Conservation (phyloP, 2,888 invertebrate genomes). For the Brenthis daphne region DNA sequence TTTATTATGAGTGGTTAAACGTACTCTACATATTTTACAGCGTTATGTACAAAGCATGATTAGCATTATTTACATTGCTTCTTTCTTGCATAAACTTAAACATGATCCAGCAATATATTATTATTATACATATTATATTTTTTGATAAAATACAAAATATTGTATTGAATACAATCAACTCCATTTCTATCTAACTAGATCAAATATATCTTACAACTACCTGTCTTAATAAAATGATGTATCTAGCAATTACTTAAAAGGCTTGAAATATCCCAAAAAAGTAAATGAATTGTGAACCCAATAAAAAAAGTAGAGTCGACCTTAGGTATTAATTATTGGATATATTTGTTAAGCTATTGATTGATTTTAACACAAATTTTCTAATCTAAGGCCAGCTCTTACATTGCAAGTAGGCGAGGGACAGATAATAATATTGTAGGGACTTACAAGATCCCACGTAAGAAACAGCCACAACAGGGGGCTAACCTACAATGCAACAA, state of each 20-base stretch:
- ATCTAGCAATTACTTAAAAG: neutral
- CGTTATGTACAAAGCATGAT: too few species aligned
- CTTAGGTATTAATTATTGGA: neutral
- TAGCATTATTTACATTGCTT: too few species aligned
- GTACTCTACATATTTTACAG: too few species aligned
- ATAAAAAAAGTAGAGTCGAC: conserved; percentile 5
- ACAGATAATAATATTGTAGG: conserved; percentile 51
- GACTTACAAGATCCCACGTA: conserved; percentile 81
- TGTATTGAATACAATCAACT: neutral
- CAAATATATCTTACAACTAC: conserved; percentile 7
- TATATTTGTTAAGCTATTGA: neutral
- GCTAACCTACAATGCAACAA: conserved; percentile 75
- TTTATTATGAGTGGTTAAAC: too few species aligned
- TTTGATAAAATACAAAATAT: too few species aligned
- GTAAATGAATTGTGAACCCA: neutral
- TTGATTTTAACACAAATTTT: conserved; percentile 7
- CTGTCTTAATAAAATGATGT: neutral
- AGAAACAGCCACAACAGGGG: conserved; percentile 82
- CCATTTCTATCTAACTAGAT: neutral
- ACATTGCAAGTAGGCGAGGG: conserved; percentile 31
- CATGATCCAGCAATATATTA: too few species aligned
- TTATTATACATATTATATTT: too few species aligned
- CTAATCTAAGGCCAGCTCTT: conserved; percentile 30
- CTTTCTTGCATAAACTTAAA: too few species aligned
- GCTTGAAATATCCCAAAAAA: neutral